A percentile compares a stretch with the other conserved stretches of the same genome.
phyloP scores from a whole-genome alignment of 2,113 vertebrate species.

The Poicephalus meyeri region DNA sequence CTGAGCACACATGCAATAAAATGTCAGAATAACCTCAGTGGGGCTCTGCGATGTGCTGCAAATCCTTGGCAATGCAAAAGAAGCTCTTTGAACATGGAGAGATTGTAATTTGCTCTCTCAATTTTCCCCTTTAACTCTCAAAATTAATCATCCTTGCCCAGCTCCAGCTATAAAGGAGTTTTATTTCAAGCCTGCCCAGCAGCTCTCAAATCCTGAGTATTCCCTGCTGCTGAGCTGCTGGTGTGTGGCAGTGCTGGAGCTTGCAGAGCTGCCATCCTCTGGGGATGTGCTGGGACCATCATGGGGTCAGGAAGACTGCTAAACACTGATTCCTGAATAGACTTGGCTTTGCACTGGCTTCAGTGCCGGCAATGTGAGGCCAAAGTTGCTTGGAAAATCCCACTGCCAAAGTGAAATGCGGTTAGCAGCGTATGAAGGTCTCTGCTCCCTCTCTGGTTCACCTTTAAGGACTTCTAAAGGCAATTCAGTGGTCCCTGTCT shows the following conservation, averaged over 20 bases:
- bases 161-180: background rate
- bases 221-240: background rate
- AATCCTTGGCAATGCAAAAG: background rate
- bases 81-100: background rate
- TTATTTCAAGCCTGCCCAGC: background rate
- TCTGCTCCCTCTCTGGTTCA: background rate
- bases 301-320: background rate
- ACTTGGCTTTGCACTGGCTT: background rate
- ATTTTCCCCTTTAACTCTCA: background rate
- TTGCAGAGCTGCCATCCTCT: background rate
- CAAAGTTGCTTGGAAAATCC: background rate
- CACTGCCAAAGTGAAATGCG: background rate
- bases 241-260: background rate
- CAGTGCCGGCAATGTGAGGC: background rate
- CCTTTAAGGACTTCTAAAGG: background rate
- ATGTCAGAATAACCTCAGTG: background rate
- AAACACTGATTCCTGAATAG: background rate
- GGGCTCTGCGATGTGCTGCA: background rate
- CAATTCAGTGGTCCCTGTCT: background rate
- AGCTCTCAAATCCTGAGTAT: background rate
- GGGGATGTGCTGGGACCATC: background rate
- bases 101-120: background rate
- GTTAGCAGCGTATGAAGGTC: background rate
- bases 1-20: background rate
- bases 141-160: background rate